These are phyloP conservation scores for Puffinus mauretanicus DNA, from an alignment of 2,113 vertebrate species.

Conservation along the genomic window DNA sequence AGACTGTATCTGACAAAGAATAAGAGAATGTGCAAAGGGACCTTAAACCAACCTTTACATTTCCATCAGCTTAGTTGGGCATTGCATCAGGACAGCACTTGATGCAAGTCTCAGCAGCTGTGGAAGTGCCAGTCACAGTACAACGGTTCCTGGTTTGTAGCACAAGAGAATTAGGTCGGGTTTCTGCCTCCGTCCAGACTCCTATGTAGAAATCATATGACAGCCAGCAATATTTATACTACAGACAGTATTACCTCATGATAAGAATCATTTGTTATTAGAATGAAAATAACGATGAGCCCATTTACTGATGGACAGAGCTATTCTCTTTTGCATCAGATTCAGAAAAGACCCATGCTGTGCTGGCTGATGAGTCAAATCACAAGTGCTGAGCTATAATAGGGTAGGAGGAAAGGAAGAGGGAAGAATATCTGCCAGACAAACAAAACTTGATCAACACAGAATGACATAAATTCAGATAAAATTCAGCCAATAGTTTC, in stretches of 20 bases:
- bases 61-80: background rate
- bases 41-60: background rate
- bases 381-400: background rate
- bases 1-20: background rate
- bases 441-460: background rate
- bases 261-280: background rate
- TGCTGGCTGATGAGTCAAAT: background rate
- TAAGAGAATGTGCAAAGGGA: background rate
- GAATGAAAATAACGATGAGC: background rate
- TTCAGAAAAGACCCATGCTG: background rate
- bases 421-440: background rate
- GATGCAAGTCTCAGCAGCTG: background rate
- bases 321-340: background rate
- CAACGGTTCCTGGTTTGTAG: background rate
- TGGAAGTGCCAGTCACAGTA: background rate
- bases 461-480: background rate
- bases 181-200: background rate
- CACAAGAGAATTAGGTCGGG: background rate
- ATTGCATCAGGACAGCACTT: background rate
- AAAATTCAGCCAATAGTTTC: background rate
- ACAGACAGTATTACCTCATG: background rate
- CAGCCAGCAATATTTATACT: background rate
- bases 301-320: background rate
- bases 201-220: background rate
- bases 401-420: background rate